Evolutionary conservation across 2,888 invertebrate genomes (phyloP), one percentile per base, ranked within the genome.

Genomic region (Heliconius hortense): DNA sequence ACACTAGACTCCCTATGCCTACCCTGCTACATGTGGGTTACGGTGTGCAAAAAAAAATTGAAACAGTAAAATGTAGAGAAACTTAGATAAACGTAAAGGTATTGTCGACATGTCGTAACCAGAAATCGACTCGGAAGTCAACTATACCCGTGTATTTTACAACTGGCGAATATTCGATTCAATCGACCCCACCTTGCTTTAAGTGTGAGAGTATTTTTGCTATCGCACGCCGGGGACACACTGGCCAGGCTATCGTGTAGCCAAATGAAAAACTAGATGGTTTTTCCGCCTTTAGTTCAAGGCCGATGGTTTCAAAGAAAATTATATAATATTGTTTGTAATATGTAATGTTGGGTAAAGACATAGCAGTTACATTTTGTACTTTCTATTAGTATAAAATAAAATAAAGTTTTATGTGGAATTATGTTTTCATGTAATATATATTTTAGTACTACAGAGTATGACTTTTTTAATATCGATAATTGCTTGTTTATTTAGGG

Each of bases 141-240:
- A 67, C 60, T 64, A 64, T 63, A 70, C 48, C 62, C 43, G 60
- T 69, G 63, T 63, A 63, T 71, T 26, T 39, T 63, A 74, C 60
- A 74, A 75, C 70, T 60, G 31, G 64, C 43, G 70, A 59, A 75
- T 75, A 66, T 75, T 90, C 87, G 85, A 90, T 91, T 89, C 88
- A 88, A 90, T 88, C 87, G 86, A 84, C 82, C 85, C 84, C 82
- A 82, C 84, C 84, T 84, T 81, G 77, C 82, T 81, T 85, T 84
- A 87, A 89, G 87, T 88, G 88, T 86, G 82, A 85, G 87, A 89
- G 88, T 91, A 90, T 91, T 91, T 91, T 88, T 83, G 87, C 87
- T 83, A 85, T 84, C 81, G 81, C 82, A 81, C 84, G 82, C 79
- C 79, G 78, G 84, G 84, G 84, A 86, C 85, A 85, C 84, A 85